phyloP scores from a whole-genome alignment of 2,797 vertebrate genomes.

The Chaunax sp. region DNA sequence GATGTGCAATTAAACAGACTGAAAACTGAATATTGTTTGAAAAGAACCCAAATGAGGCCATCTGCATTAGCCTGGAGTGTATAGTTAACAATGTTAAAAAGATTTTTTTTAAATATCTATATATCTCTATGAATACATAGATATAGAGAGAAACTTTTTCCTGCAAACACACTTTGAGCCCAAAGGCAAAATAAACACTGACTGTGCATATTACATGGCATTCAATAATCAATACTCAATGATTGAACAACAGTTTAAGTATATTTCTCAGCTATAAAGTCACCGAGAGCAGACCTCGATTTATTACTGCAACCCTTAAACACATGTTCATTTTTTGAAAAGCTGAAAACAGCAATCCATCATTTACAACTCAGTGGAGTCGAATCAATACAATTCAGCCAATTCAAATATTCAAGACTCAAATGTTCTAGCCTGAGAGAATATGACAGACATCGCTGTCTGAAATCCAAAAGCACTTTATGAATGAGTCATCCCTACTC shows the following conservation, averaged over 20 bases:
- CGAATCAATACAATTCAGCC: constrained; percentile 58
- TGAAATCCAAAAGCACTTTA: constrained; percentile 58
- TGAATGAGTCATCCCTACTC: constrained; percentile 69
- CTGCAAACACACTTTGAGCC: constrained; percentile 11
- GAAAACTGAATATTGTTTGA: not conserved
- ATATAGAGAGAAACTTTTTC: not conserved
- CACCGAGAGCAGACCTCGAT: constrained; percentile 37
- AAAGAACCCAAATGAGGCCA: not conserved
- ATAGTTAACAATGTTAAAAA: not conserved
- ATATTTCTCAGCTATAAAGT: constrained; percentile 32
- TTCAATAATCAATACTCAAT: constrained; percentile 32
- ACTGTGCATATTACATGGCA: constrained; percentile 25
- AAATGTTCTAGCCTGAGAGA: constrained; percentile 45
- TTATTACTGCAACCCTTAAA: constrained; percentile 46
- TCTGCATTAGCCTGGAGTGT: not conserved
- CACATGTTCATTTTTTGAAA: constrained; percentile 42
- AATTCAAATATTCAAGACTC: constrained; percentile 48
- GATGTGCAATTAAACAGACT: not conserved
- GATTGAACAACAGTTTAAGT: constrained; percentile 35
- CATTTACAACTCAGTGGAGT: constrained; percentile 56
- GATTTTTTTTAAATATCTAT: too few relatives aligned
- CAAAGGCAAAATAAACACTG: constrained; percentile 26
- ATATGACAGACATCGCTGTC: constrained; percentile 38
- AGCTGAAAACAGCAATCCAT: constrained; percentile 55
- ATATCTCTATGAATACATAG: too few relatives aligned